A percentile compares a stretch with the other conserved stretches of the same genome.
Evolutionary conservation across 2,888 invertebrate species (phyloP).

Genomic region (Platycheirus albimanus): DNA sequence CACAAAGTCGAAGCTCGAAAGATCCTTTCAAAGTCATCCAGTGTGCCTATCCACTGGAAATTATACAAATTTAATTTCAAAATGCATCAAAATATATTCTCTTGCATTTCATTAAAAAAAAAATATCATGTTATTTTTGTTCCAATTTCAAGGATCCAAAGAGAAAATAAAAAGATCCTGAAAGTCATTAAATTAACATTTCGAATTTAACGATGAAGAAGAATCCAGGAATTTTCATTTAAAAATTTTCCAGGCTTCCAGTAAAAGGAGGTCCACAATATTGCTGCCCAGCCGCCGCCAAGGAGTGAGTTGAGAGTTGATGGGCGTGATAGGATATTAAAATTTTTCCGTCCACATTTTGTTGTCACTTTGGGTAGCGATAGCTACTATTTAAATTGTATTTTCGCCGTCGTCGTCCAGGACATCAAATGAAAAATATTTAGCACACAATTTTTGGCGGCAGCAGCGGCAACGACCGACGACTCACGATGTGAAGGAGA

Average conservation of each 20-base stretch:
- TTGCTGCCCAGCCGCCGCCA: too few relatives aligned
- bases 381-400: conserved; percentile 53
- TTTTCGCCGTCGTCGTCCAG: conserved; percentile 21
- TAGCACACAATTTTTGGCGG: conserved; percentile 15
- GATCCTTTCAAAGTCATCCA: too few relatives aligned
- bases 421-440: conserved; percentile 23
- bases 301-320: background rate
- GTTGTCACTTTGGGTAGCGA: conserved; percentile 45
- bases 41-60: background rate
- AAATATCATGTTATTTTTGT: background rate
- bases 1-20: too few relatives aligned
- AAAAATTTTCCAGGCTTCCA: conserved; percentile 1
- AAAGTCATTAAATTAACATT: conserved; percentile 11
- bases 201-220: background rate
- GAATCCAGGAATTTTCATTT: conserved; percentile 32
- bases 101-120: background rate
- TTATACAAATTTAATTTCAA: background rate
- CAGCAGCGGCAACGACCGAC: conserved; percentile 2
- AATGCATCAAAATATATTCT: background rate
- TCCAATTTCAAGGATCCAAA: background rate
- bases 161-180: background rate
- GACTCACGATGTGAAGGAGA: too few relatives aligned
- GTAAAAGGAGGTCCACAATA: background rate
- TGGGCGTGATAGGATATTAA: conserved; percentile 51
- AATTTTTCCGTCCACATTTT: conserved; percentile 40